These are phyloP conservation scores for Xyrichtys novacula DNA, from an alignment of 2,797 vertebrate species.

Conservation along the genomic window DNA sequence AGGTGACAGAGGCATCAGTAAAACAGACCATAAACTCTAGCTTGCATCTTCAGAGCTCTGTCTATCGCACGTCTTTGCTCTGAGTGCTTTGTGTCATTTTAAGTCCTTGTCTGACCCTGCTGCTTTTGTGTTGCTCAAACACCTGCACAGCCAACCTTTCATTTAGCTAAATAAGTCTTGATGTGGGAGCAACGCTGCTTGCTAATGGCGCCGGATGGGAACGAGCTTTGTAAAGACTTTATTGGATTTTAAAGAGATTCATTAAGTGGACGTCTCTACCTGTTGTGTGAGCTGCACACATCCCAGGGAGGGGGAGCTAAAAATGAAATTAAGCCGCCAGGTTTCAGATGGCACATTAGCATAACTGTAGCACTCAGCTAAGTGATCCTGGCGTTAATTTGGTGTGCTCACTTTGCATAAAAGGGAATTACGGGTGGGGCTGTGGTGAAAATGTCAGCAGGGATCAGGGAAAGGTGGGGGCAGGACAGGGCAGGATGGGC, in stretches of 20 bases:
- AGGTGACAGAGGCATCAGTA: constrained; percentile 13
- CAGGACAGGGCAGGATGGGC: not conserved
- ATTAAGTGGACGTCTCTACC: constrained; percentile 50
- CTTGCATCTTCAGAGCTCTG: constrained; percentile 11
- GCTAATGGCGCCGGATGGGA: constrained; percentile 24
- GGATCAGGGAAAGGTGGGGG: constrained; percentile 8
- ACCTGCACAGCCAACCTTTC: constrained; percentile 31
- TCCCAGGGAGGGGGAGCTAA: constrained; percentile 32
- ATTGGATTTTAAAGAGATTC: constrained; percentile 63
- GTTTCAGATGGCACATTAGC: constrained; percentile 65
- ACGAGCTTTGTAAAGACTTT: constrained; percentile 39
- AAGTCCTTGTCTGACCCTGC: not conserved
- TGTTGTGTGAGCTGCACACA: constrained; percentile 21
- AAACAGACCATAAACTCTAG: constrained; percentile 22
- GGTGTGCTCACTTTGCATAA: constrained; percentile 55
- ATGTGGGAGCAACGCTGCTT: constrained; percentile 12
- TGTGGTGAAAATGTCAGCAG: constrained; percentile 45
- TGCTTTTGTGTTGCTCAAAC: constrained; percentile 5
- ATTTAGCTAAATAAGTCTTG: constrained; percentile 29
- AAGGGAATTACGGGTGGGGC: constrained; percentile 47
- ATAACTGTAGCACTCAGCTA: constrained; percentile 56
- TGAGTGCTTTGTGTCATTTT: not conserved
- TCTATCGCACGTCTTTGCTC: not conserved
- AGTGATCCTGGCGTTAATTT: constrained; percentile 61
- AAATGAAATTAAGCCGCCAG: constrained; percentile 62